Conservation (phyloP, 2,113 vertebrate species). For the Athene cunicularia region DNA sequence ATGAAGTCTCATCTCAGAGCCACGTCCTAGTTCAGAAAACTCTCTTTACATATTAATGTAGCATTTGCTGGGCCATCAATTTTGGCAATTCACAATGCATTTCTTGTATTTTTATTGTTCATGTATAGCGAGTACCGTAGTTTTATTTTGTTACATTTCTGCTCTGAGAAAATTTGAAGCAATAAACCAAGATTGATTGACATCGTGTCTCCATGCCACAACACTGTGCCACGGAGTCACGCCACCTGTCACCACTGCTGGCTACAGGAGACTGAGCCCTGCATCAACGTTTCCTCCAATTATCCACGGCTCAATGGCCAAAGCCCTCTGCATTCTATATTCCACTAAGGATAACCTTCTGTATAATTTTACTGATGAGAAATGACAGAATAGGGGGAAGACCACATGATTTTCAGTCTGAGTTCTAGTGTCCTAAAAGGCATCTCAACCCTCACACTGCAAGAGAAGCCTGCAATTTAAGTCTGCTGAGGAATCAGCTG, state of each 20-base stretch:
- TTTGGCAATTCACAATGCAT: background rate
- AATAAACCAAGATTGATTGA: constrained; percentile 18
- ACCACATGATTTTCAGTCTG: background rate
- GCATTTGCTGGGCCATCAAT: background rate
- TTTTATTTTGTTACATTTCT: background rate
- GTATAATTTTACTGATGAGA: background rate
- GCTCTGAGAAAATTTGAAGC: constrained; percentile 2
- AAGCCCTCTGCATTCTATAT: background rate
- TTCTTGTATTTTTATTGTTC: background rate
- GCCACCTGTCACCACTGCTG: constrained; percentile 1
- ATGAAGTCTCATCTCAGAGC: background rate
- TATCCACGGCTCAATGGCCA: background rate
- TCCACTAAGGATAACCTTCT: background rate
- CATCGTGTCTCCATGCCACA: background rate
- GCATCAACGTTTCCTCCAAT: background rate
- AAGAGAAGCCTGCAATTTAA: background rate
- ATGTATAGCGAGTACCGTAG: background rate
- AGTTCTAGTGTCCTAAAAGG: background rate
- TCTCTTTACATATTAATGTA: background rate
- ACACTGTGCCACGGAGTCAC: background rate
- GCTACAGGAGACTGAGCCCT: background rate
- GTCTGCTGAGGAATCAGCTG: background rate
- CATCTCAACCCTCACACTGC: background rate
- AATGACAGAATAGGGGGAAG: background rate
- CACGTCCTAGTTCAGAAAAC: background rate